Evolutionary conservation across 2,113 vertebrate genomes (phyloP).

Genomic region (Cyprinus carpio): DNA sequence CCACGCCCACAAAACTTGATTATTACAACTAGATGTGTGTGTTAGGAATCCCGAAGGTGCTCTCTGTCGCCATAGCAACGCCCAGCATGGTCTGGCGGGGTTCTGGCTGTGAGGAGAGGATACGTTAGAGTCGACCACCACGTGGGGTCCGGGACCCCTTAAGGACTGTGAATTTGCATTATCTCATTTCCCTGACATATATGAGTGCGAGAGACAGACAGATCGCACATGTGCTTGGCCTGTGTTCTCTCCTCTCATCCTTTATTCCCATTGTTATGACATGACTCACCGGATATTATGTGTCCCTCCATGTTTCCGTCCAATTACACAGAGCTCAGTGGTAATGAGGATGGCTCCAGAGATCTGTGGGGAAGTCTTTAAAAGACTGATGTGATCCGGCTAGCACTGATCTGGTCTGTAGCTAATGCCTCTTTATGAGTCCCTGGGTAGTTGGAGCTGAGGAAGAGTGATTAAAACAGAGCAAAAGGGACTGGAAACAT

Average conservation of each 20-base stretch:
- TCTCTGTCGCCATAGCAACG: slow-evolving; percentile 73
- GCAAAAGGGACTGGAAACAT: neutral
- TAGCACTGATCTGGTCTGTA: neutral
- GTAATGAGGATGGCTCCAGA: slow-evolving; percentile 27
- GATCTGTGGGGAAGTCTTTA: slow-evolving; percentile 15
- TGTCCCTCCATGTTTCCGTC: neutral
- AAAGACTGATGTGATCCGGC: slow-evolving; percentile 13
- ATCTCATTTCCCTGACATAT: neutral
- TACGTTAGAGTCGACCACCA: slow-evolving; percentile 37
- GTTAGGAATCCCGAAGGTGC: slow-evolving; percentile 55
- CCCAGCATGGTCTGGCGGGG: slow-evolving; percentile 49
- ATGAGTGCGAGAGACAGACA: neutral
- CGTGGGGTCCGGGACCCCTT: slow-evolving; percentile 31
- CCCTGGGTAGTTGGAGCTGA: neutral
- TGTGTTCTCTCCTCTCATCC: neutral
- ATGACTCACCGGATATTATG: slow-evolving; percentile 29
- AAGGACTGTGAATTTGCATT: slow-evolving; percentile 34
- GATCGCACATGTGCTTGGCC: neutral
- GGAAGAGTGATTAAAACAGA: slow-evolving; percentile 24
- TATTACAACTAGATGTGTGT: slow-evolving; percentile 50
- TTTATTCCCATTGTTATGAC: slow-evolving; percentile 20
- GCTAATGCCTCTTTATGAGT: slow-evolving; percentile 24
- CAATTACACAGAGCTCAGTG: slow-evolving; percentile 16
- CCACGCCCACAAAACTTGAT: slow-evolving; percentile 27
- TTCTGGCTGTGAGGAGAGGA: slow-evolving; percentile 50